Base-by-base conservation (phyloP, 2,888 invertebrate genomes). In the Meiosimyza platycephala region DNA sequence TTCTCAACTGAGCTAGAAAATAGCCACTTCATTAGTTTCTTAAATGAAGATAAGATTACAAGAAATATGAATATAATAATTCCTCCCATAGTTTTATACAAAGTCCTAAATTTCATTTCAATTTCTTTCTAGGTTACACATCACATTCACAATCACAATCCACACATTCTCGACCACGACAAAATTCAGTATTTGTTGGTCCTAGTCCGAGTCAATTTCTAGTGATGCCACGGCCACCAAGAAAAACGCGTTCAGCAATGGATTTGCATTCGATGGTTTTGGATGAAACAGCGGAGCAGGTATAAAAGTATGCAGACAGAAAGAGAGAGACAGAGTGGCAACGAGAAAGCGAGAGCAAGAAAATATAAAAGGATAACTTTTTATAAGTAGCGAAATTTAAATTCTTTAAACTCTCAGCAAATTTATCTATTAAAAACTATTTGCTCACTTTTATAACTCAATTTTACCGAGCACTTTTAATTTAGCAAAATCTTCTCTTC, bases 151-250 rank as follows among this genome's bases (percentile, higher is more conserved):
- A 40, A 40, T 54, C 70, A 47, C 52, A 62, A 6, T 52, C 28
- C 3, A 28, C 72, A 15, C 63, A 74, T 67, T 79, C 85, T 57
- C 87, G 93, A 22, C 91, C 90, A 1, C 88, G 93, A 13, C 93
- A 95, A 88, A 95, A 95, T 88, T 95, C 95, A 5, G 95, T 96
- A 16, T 95, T 96, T 88, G 95, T 95, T 50, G 93, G 94, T 73
- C 89, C 90, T 51, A 91, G 91, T 85, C 80, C 83, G 71, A 84
- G 80, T 73, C 91, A 92, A 66, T 89, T 93, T 71, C 90, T 93
- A 75, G 74, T 75, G 76, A 91, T 92, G 15, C 90, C 90, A 74
- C 91, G 91, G 78, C 91, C 93, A 0, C 93, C 94, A 0, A 89
- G 95, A 13, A 92, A 94, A 75, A 93, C 93, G 6, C 93, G 95